Evolutionary conservation across 92 coral and sea anemone genomes (phyloP).

Genomic region (Porites evermanni): DNA sequence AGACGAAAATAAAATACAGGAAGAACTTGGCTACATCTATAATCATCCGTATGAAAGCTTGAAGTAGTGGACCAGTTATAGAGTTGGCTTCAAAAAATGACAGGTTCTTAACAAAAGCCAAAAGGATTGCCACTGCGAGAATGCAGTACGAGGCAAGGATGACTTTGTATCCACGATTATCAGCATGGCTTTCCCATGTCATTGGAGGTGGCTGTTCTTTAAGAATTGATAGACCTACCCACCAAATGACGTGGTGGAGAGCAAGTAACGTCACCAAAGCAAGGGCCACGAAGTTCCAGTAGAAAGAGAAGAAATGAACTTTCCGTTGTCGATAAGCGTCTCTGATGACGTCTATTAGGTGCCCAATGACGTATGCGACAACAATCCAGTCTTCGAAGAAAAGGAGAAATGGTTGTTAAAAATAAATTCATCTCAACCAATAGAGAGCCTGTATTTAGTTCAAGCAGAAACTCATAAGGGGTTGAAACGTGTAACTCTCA

Average conservation of each 20-base stretch:
- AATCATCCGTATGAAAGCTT: constrained; percentile 48
- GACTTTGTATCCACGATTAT: constrained; percentile 5
- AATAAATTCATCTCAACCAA: too few species aligned
- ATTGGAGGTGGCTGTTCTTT: not conserved
- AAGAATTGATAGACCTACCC: constrained; percentile 31
- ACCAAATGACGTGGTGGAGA: constrained; percentile 41
- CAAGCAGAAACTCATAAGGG: too few species aligned
- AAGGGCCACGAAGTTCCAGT: constrained; percentile 43
- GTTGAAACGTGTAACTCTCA: too few species aligned
- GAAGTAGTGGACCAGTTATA: constrained; percentile 50
- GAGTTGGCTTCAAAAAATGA: constrained; percentile 45
- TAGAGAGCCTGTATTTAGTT: too few species aligned
- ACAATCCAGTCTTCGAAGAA: constrained; percentile 47
- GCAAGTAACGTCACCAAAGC: constrained; percentile 39
- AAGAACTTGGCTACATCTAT: constrained; percentile 53
- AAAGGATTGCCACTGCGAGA: constrained; percentile 39
- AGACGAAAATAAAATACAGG: constrained; percentile 37
- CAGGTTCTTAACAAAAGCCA: constrained; percentile 36
- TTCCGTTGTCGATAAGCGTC: constrained; percentile 44
- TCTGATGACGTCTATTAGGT: constrained; percentile 41
- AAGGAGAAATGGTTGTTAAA: too few species aligned
- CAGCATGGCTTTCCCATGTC: constrained; percentile 15
- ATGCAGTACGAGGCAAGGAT: constrained; percentile 50
- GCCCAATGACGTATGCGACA: constrained; percentile 34
- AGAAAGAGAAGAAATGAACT: constrained; percentile 35